These are phyloP conservation scores for Crocodylus rhombifer DNA, from an alignment of 2,797 vertebrate species.

Conservation along the genomic window DNA sequence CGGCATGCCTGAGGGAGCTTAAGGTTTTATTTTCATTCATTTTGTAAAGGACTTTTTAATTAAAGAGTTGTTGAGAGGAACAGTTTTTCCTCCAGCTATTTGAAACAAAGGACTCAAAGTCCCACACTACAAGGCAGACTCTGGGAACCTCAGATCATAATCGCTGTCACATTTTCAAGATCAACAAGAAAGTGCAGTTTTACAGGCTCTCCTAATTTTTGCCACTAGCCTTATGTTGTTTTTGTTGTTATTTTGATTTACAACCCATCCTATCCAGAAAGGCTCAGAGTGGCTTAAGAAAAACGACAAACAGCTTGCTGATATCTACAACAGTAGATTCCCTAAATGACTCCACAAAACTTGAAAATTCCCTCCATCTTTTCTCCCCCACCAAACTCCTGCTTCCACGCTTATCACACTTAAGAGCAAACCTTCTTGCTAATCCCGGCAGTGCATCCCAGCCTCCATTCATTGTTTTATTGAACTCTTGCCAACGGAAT, in stretches of 20 bases:
- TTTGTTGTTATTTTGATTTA: no score
- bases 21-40: not conserved
- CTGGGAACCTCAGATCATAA: not conserved
- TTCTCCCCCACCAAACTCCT: no score
- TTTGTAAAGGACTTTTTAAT: not conserved
- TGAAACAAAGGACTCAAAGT: not conserved
- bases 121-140: not conserved
- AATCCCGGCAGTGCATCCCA: no score
- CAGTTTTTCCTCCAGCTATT: not conserved
- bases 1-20: not conserved
- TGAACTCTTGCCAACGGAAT: not conserved
- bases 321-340: no score
- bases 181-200: not conserved
- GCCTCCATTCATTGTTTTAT: not conserved
- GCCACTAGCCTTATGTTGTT: not conserved
- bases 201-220: not conserved
- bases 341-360: no score
- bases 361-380: no score
- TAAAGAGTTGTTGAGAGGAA: constrained; percentile 24
- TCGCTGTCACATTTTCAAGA: not conserved
- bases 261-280: no score
- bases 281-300: no score
- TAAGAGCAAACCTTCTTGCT: no score
- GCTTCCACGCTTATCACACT: no score
- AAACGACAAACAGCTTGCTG: no score